These are phyloP conservation scores for Archilochus colubris DNA, from an alignment of 2,113 vertebrate species.

Conservation along the genomic window DNA sequence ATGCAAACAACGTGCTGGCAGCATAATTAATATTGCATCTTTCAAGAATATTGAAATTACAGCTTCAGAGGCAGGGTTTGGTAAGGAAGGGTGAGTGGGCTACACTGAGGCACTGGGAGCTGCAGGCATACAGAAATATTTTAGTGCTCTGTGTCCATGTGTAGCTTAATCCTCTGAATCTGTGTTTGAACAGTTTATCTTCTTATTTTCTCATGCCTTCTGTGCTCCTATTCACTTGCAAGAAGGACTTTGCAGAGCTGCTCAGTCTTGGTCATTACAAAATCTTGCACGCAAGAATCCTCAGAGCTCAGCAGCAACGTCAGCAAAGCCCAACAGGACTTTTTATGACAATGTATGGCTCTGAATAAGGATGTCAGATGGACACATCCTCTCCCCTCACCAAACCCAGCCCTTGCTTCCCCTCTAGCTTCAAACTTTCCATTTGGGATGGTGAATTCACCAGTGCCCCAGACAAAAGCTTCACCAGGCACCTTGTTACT, in stretches of 20 bases:
- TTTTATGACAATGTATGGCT: not conserved
- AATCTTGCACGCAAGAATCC: not conserved
- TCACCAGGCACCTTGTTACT: no score
- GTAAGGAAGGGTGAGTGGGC: rapidly evolving
- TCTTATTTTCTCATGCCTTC: not conserved
- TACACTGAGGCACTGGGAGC: not conserved
- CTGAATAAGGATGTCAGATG: not conserved
- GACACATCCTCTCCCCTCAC: not conserved
- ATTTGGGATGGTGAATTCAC: not conserved
- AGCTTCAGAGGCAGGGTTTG: not conserved
- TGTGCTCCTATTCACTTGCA: not conserved
- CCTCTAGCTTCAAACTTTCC: not conserved
- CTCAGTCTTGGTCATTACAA: not conserved
- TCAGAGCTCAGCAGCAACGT: not conserved
- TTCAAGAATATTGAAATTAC: not conserved
- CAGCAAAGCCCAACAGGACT: not conserved
- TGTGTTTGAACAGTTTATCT: not conserved
- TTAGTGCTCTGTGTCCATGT: not conserved
- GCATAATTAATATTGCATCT: not conserved
- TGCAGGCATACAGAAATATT: not conserved
- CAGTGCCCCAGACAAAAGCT: no score
- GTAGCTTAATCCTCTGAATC: not conserved
- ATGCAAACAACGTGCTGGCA: not conserved
- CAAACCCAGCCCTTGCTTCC: not conserved
- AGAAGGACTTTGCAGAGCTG: not conserved